Base-by-base conservation (phyloP, 2,113 vertebrate genomes). In the Sphyrna mokarran region DNA sequence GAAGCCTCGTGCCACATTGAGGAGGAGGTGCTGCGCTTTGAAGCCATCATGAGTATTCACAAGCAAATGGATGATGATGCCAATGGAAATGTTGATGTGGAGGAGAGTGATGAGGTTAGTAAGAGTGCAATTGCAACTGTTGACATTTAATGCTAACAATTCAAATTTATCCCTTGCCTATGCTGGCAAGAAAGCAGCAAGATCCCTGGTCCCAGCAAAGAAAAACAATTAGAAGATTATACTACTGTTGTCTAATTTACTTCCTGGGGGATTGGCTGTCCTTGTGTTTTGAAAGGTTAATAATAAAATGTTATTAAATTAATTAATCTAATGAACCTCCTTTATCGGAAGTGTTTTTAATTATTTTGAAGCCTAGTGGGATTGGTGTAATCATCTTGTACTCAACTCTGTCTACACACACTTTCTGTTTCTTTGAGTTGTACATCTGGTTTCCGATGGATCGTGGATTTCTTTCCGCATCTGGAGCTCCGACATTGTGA, bases 51-150 rank as follows among this genome's bases (percentile, higher is more conserved):
- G 96, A 99, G 96, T 96, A 99, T 99, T 97, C 99, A 99, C 97
- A 99, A 99, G 91, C 98, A 99, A 97, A 99, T 99, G 99, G 99
- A 99, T 0, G 99, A 99, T 1, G 99, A 99, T 0, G 99, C 98
- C 97, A 99, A 99, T 3, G 99, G 99, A 95, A 99, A 99, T 1
- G 99, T 99, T 96, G 99, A 99, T 0, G 98, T 99, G 37, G 96
- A 96, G 95, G 99, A 99, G 97, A 99, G 99, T 0, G 99, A 99
- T 0, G 99, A 98, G 97, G 99, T 99, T 63, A 97, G 98, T 97
- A 33, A 89, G 2, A 29, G 48, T 58, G 23, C 20, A 54, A 54
- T 54, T 54, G 43, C 85, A 87, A 54, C 48, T 26, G 8, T 87
- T 48, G 22, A 26, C 43, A 54, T 23, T 16, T 43, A 23, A 48